These are phyloP conservation scores for Artemia sinica DNA, from an alignment of 2,888 invertebrate genomes.

Conservation along the genomic window DNA sequence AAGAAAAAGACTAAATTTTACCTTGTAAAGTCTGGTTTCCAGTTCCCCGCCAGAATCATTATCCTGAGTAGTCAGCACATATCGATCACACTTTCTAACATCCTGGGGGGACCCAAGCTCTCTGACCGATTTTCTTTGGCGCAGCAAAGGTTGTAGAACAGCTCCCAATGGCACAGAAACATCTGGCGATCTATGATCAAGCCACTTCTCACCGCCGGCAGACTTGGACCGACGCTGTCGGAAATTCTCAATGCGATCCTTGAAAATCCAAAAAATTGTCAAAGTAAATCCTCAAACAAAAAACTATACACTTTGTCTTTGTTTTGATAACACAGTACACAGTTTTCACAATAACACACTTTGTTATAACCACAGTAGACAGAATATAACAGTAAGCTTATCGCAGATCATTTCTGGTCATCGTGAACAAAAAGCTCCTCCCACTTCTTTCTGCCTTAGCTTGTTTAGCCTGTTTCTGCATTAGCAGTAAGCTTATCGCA, in stretches of 20 bases:
- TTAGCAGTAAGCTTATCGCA: too few species aligned
- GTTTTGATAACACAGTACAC: too few species aligned
- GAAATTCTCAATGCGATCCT: neutral
- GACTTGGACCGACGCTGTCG: conserved; percentile 7
- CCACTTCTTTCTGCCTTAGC: too few species aligned
- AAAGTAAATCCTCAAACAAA: too few species aligned
- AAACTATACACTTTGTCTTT: too few species aligned
- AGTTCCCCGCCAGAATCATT: conserved; percentile 75
- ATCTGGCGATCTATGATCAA: conserved; percentile 63
- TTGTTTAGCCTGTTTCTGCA: too few species aligned
- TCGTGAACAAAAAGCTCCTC: too few species aligned
- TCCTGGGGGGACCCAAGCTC: conserved; percentile 45
- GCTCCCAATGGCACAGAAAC: conserved; percentile 63
- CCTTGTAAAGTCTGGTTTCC: conserved; percentile 79
- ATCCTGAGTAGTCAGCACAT: conserved; percentile 80
- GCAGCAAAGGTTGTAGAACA: conserved; percentile 65
- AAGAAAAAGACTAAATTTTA: conserved; percentile 27
- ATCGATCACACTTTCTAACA: conserved; percentile 45
- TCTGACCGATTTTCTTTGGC: conserved; percentile 55
- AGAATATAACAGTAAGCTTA: too few species aligned
- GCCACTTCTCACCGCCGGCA: conserved; percentile 44
- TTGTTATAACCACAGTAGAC: too few species aligned
- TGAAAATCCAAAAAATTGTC: too few species aligned
- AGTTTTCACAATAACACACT: too few species aligned
- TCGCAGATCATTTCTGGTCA: too few species aligned